phyloP scores from a whole-genome alignment of 2,888 invertebrate genomes.

The Acleris cristana region DNA sequence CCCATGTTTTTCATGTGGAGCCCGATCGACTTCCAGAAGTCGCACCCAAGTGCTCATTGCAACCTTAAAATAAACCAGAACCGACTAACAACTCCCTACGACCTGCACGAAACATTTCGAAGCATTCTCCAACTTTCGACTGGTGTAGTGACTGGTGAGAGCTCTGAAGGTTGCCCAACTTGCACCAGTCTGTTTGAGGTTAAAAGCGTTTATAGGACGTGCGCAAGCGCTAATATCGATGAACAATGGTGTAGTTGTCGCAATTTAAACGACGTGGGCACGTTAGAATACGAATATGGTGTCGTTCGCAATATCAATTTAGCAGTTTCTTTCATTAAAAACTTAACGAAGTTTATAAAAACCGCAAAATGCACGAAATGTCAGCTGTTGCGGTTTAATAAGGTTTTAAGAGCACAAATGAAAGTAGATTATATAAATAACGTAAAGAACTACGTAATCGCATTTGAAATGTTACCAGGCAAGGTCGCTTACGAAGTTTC shows the following conservation, averaged over 20 bases:
- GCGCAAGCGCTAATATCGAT: constrained; percentile 85
- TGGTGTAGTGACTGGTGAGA: constrained; percentile 49
- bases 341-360: constrained; percentile 47
- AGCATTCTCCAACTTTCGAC: constrained; percentile 83
- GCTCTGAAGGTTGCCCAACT: constrained; percentile 82
- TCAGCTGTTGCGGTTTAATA: constrained; percentile 74
- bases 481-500: constrained; percentile 87
- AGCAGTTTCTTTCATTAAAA: constrained; percentile 60
- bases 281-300: constrained; percentile 55
- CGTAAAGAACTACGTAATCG: constrained; percentile 81
- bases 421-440: constrained; percentile 59
- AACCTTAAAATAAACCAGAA: constrained; percentile 86
- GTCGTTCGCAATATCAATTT: constrained; percentile 72
- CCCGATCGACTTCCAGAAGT: constrained; percentile 84
- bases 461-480: constrained; percentile 86
- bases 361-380: constrained; percentile 71
- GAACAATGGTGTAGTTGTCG: constrained; percentile 91
- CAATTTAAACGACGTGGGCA: constrained; percentile 67
- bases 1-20: constrained; percentile 89
- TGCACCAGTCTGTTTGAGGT: constrained; percentile 86
- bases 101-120: constrained; percentile 87
- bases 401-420: constrained; percentile 70
- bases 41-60: constrained; percentile 79
- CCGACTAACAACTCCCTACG: constrained; percentile 89
- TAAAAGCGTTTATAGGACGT: constrained; percentile 84